Conservation (phyloP, 2,888 invertebrate genomes). For the Nomada lathburiana region DNA sequence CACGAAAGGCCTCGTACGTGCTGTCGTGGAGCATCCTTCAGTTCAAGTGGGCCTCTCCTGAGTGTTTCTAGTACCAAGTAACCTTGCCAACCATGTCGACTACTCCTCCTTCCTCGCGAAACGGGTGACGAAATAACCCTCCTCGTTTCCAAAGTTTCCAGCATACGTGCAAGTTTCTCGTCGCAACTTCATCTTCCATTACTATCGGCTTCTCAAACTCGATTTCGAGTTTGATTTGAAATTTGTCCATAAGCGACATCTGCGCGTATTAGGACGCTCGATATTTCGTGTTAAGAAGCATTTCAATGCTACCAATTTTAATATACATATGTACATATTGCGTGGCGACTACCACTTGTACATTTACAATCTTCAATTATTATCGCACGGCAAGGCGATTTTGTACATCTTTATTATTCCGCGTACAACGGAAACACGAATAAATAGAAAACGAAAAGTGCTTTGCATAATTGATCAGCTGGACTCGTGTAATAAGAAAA, state of each 20-base stretch:
- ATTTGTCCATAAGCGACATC: neutral
- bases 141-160: slow-evolving; percentile 24
- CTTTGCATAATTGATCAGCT: slow-evolving; percentile 22
- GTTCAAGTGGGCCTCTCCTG: slow-evolving; percentile 56
- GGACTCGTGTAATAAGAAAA: slow-evolving; percentile 39
- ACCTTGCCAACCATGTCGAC: slow-evolving; percentile 47
- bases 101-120: slow-evolving; percentile 13
- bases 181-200: neutral
- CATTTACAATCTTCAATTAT: neutral
- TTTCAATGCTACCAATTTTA: neutral
- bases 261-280: neutral
- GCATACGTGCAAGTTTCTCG: neutral
- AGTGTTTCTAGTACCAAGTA: slow-evolving; percentile 34
- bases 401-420: no score
- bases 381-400: neutral
- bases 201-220: neutral
- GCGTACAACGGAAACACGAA: no score
- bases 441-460: slow-evolving; percentile 20
- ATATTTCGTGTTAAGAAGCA: neutral
- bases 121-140: slow-evolving; percentile 39
- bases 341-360: neutral
- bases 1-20: slow-evolving; percentile 61
- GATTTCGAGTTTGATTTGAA: neutral
- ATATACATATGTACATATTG: no score
- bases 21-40: slow-evolving; percentile 61